These are phyloP conservation scores for Choristoneura fumiferana DNA, from an alignment of 1,140 invertebrate genomes.

Conservation along the genomic window DNA sequence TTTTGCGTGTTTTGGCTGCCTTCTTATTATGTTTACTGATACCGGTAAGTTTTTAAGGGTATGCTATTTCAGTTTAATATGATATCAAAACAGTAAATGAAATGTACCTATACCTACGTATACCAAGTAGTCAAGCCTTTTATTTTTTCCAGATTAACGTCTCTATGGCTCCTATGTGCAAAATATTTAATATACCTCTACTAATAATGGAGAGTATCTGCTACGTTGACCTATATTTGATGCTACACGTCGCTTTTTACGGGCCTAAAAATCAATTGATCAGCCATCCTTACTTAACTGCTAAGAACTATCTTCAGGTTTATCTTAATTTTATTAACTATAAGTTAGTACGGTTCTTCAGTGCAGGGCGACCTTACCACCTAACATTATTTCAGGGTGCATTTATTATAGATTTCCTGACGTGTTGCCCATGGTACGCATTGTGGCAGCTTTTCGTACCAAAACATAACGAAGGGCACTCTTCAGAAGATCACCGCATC, in stretches of 20 bases:
- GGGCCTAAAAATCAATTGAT: conserved; percentile 70
- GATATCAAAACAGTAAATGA: no score
- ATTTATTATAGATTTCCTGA: conserved; percentile 62
- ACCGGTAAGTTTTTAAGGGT: conserved; percentile 52
- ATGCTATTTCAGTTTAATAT: no score
- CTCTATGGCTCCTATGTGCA: conserved; percentile 55
- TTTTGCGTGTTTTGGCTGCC: conserved; percentile 53
- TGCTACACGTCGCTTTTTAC: conserved; percentile 71
- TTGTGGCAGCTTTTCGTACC: conserved; percentile 57
- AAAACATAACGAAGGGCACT: conserved; percentile 57
- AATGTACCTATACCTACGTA: no score
- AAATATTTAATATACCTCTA: conserved; percentile 47
- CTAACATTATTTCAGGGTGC: conserved; percentile 44
- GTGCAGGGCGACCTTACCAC: no score
- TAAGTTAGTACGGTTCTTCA: no score
- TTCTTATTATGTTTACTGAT: conserved; percentile 57
- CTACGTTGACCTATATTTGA: conserved; percentile 69
- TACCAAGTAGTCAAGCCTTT: no score
- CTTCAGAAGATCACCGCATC: conserved; percentile 38
- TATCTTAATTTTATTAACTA: not conserved
- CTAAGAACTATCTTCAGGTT: conserved; percentile 67
- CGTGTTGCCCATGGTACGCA: conserved; percentile 70
- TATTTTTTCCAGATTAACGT: conserved; percentile 49
- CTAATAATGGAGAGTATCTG: conserved; percentile 59
- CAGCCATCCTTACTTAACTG: conserved; percentile 72